Base-by-base conservation (phyloP, 2,797 vertebrate genomes). In the Petrocephalus sullivani region DNA sequence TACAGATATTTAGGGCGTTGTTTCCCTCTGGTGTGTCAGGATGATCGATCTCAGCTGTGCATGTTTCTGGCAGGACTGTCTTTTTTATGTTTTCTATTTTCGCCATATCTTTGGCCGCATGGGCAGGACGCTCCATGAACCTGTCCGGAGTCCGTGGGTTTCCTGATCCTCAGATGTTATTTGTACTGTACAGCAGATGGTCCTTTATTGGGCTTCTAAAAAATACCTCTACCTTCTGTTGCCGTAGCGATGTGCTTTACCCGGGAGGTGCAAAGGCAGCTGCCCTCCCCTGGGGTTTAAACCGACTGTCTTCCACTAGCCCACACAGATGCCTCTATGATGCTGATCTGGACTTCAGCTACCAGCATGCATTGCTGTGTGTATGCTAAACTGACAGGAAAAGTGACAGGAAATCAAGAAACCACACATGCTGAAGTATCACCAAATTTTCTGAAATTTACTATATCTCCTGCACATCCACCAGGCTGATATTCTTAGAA, bases 1-100 rank as follows among this genome's bases (percentile, higher is more conserved):
- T 5, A 51, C 49, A 60, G 33, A 94, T 94, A 94, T 94, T 8
- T 92, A 93, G 49, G 89, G 86, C 82, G 90, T 92, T 92, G 93
- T 92, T 91, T 91, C 91, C 92, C 64, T 90, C 64, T 89, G 5
- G 21, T 28, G 28, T 85, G 85, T 78, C 33, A 58, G 37, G 37
- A 51, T 60, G 56, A 51, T 57, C 51, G 5, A 83, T 88, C n/a
- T 87, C 33, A 81, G 51, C 67, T 60, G 53, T 58, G 71, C 28
- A 19, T 16, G 19, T 56, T 75, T 83, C n/a, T 81, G 71, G 56
- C 85, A 89, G 67, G 67, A 60, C 53, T n/a, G 64, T 49, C 14
- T 33, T 53, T 67, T 10, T 9, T 64, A 14, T 5, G 1, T 49
- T 61, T 41, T 46, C 16, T 86, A 14, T 49, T 16, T 58, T 19